A percentile compares a stretch with the other conserved stretches of the same genome.
Evolutionary conservation across 2,888 invertebrate species (phyloP).

Genomic region (Rhodophaea formosa): DNA sequence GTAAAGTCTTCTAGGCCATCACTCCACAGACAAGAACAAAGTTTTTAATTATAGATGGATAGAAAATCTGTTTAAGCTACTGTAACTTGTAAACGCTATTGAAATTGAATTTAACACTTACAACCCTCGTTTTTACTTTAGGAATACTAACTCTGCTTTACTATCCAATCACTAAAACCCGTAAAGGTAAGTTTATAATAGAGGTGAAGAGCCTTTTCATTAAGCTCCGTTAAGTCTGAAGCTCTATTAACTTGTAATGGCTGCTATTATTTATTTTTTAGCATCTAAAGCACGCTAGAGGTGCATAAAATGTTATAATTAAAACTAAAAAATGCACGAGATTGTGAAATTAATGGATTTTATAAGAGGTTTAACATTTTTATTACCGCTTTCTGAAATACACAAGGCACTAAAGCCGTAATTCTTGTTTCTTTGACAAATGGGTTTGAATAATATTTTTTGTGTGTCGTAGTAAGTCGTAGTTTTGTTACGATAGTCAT

Average conservation of each 20-base stretch:
- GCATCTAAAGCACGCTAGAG: constrained; percentile 2
- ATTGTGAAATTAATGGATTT: constrained; percentile 6
- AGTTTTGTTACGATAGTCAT: not conserved
- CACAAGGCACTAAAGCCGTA: not conserved
- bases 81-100: no score
- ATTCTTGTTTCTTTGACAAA: not conserved
- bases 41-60: no score
- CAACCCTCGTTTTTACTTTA: not conserved
- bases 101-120: not conserved
- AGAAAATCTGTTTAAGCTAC: no score
- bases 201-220: constrained; percentile 21
- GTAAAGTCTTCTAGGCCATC: no score
- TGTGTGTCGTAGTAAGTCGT: not conserved
- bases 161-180: constrained; percentile 14
- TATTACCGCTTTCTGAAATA: not conserved
- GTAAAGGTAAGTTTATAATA: constrained; percentile 21
- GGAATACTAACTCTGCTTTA: not conserved
- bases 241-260: constrained; percentile 19
- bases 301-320: constrained; percentile 15
- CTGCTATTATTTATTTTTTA: constrained; percentile 15
- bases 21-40: no score
- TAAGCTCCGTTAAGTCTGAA: constrained; percentile 11
- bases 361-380: not conserved
- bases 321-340: constrained; percentile 12
- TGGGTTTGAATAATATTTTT: not conserved